phyloP scores from a whole-genome alignment of 35 echinoderm and acorn worm genomes.

The Holothuria glaberrima region DNA sequence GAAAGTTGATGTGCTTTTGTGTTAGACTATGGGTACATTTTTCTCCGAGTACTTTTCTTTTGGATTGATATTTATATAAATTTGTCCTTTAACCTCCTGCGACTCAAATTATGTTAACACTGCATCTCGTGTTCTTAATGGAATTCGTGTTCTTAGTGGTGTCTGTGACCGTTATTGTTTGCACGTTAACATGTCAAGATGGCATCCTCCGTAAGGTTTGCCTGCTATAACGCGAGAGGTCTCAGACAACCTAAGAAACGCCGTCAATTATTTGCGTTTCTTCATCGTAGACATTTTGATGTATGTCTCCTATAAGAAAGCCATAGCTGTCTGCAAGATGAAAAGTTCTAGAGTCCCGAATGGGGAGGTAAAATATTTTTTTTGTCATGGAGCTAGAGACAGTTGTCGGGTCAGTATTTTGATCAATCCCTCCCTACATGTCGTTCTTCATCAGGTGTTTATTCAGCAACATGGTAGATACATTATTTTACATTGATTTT shows the following conservation, averaged over 20 bases:
- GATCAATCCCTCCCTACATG: neutral
- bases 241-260: too few relatives aligned
- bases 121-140: neutral
- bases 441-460: neutral
- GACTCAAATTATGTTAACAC: too few relatives aligned
- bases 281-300: conserved; percentile 29
- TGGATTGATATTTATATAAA: too few relatives aligned
- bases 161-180: neutral
- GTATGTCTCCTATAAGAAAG: conserved; percentile 16
- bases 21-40: too few relatives aligned
- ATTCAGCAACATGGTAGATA: neutral
- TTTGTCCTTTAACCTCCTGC: too few relatives aligned
- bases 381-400: neutral
- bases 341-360: conserved; percentile 21
- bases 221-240: too few relatives aligned
- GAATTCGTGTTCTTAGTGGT: neutral
- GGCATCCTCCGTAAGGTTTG: too few relatives aligned
- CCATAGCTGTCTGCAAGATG: too few relatives aligned
- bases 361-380: conserved; percentile 33
- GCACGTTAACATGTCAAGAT: too few relatives aligned
- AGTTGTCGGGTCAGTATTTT: neutral
- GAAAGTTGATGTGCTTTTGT: too few relatives aligned
- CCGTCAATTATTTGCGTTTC: conserved; percentile 26
- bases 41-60: too few relatives aligned
- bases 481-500: too few relatives aligned